These are phyloP conservation scores for Erebia epiphron DNA, from an alignment of 2,888 invertebrate species.

Conservation along the genomic window DNA sequence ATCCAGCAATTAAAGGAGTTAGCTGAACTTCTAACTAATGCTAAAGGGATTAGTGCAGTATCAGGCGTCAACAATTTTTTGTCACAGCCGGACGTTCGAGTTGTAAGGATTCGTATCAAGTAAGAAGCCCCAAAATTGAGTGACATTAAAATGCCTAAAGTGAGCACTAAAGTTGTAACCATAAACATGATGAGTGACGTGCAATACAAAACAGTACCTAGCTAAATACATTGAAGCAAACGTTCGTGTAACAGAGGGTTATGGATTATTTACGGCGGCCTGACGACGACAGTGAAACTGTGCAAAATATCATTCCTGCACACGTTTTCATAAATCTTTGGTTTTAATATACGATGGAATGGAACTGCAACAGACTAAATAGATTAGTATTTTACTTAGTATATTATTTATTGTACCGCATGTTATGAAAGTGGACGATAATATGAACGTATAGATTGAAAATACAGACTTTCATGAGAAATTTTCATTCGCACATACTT, in stretches of 20 bases:
- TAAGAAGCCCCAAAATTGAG: conserved; percentile 35
- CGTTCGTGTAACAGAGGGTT: conserved; percentile 57
- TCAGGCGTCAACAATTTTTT: conserved; percentile 4
- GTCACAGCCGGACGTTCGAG: conserved; percentile 25
- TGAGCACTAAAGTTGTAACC: neutral
- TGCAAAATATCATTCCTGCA: conserved; percentile 26
- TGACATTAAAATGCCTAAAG: conserved; percentile 15
- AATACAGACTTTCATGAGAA: neutral
- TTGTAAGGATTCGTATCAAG: conserved; percentile 35
- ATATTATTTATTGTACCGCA: neutral
- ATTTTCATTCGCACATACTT: neutral
- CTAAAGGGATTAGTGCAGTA: neutral
- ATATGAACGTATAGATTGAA: neutral
- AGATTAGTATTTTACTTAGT: neutral
- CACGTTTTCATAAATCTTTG: conserved; percentile 10
- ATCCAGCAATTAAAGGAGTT: neutral
- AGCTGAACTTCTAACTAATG: neutral
- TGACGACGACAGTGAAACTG: conserved; percentile 49
- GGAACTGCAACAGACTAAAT: neutral
- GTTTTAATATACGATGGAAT: neutral
- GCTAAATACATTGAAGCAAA: conserved; percentile 42
- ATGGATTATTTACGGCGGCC: conserved; percentile 69
- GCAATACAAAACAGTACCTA: conserved; percentile 33
- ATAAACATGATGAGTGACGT: neutral
- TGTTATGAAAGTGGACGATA: neutral